Base-by-base conservation (phyloP, 35 echinoderm and acorn worm genomes). In the Eucidaris tribuloides region DNA sequence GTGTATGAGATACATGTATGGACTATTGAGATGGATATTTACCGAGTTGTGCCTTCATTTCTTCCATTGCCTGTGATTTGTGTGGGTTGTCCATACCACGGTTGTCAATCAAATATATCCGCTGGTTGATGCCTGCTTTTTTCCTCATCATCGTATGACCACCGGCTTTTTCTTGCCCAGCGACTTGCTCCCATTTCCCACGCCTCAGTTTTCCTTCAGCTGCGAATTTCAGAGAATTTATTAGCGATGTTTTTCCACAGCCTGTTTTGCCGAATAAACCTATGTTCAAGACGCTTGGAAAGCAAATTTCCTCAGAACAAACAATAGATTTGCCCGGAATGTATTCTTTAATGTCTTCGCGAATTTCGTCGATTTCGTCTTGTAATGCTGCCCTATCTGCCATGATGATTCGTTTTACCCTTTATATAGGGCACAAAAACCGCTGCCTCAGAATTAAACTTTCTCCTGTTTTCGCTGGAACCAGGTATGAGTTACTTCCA, bases 181-280 rank as follows among this genome's bases (percentile, higher is more conserved):
- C 64, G 38, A 30, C 31, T 30, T 68, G 64, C 31, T 34, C 28
- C 64, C 64, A 68, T 18, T 38, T 2, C 18, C 20, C n/a, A 6
- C 64, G 64, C 31, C 64, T 27, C 19, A 68, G 31, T 68, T 38
- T 68, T 7, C 64, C 64, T 3, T 13, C 1, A 9, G 64, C 64
- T 7, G 64, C 64, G 38, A 68, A 68, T 35, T 68, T 68, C 20
- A 68, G 64, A 4, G 64, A 68, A 38, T 68, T 68, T 19, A 68
- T 68, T 35, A 68, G 64, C 28, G 64, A 68, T 18, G 64, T 68
- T 35, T 68, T 68, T 30, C 64, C 64, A 32, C 64, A 68, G 30
- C 64, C 64, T 35, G 64, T 68, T 35, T 35, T 27, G 28, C 64
- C 64, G 18, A 68, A 68, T 1, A 68, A 35, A 27, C 64, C 64